Conservation (phyloP, 2,888 invertebrate species). For the Lithophane socia region DNA sequence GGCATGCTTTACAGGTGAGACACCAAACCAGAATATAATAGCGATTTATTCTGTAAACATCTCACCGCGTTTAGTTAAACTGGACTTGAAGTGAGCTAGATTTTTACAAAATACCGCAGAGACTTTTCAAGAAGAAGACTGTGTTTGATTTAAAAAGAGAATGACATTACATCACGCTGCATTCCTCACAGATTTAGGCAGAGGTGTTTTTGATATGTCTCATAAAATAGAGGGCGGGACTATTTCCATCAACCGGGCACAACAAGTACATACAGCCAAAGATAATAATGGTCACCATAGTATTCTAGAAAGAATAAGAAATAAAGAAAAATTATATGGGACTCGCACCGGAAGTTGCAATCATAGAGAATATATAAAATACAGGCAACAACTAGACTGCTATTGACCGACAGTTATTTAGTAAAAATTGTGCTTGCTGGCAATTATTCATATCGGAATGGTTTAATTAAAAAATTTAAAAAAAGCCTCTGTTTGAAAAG, state of each 20-base stretch:
- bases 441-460: neutral
- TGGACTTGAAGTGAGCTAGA: neutral
- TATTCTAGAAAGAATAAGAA: neutral
- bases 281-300: neutral
- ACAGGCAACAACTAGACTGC: neutral
- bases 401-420: neutral
- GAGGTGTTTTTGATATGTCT: neutral
- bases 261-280: neutral
- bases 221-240: neutral
- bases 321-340: neutral
- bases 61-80: neutral
- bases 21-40: neutral
- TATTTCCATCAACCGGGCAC: neutral
- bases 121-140: neutral
- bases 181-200: neutral
- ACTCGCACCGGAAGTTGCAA: neutral
- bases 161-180: neutral
- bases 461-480: neutral
- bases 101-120: neutral
- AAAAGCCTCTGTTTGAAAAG: neutral
- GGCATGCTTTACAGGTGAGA: conserved; percentile 92
- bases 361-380: neutral
- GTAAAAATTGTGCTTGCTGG: neutral
- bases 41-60: neutral
- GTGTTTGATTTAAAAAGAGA: neutral